Percentiles rank a stretch among this genome's conserved stretches.
These are phyloP conservation scores for Esperia sulphurella DNA, from an alignment of 2,888 invertebrate species.

Conservation along the genomic window DNA sequence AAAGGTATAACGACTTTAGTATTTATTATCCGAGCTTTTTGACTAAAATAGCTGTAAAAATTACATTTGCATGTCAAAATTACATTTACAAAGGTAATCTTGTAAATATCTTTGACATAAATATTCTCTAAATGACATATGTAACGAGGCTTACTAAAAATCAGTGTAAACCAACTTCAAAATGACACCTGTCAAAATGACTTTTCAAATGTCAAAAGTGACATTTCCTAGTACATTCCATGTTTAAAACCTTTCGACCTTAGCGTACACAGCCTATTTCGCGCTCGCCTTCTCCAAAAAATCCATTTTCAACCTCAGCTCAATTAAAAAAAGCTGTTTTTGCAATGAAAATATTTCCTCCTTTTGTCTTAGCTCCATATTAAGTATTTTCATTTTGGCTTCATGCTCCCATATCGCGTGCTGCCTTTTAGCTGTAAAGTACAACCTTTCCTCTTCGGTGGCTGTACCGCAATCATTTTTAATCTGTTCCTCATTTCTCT, in stretches of 20 bases:
- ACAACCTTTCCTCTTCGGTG: slow-evolving; percentile 62
- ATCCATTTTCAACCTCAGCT: slow-evolving; percentile 73
- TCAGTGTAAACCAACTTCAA: too few species aligned
- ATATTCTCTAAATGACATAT: too few species aligned
- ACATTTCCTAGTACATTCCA: not conserved
- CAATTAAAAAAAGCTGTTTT: slow-evolving; percentile 71
- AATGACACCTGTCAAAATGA: not conserved
- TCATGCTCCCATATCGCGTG: slow-evolving; percentile 75
- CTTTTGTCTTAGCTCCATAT: slow-evolving; percentile 70
- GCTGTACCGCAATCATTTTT: slow-evolving; percentile 50
- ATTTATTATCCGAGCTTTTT: not conserved
- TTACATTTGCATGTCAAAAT: too few species aligned
- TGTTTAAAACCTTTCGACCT: not conserved
- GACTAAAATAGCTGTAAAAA: too few species aligned
- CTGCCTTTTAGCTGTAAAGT: slow-evolving; percentile 66
- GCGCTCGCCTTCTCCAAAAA: slow-evolving; percentile 72
- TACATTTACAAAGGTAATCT: too few species aligned
- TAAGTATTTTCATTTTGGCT: slow-evolving; percentile 73
- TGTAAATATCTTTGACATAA: too few species aligned
- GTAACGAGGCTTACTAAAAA: too few species aligned
- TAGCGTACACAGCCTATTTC: slow-evolving; percentile 35
- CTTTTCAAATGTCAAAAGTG: not conserved
- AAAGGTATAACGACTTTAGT: not conserved
- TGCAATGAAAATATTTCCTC: slow-evolving; percentile 74
- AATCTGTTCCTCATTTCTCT: slow-evolving; percentile 37